phyloP scores from a whole-genome alignment of 2,797 vertebrate genomes.

The Pseudocheirus occidentalis region DNA sequence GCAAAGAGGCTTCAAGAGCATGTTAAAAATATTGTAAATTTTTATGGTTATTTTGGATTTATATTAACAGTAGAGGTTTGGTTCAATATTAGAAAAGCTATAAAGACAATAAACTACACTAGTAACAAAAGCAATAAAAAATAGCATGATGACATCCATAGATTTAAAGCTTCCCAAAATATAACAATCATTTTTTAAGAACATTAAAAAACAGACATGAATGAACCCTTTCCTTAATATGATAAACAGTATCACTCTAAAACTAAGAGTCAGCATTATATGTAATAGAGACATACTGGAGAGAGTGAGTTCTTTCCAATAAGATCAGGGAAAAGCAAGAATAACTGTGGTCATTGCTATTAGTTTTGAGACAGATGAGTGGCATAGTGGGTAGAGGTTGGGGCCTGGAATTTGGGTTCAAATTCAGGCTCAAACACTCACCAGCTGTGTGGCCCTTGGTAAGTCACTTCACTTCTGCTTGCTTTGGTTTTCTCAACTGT shows the following conservation, averaged over 20 bases:
- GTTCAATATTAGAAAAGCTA: neutral
- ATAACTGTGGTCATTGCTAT: neutral
- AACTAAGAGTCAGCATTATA: neutral
- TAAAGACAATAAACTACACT: neutral
- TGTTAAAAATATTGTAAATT: neutral
- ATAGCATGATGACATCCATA: neutral
- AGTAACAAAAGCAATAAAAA: neutral
- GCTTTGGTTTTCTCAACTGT: neutral
- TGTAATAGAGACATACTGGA: neutral
- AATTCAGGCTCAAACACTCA: neutral
- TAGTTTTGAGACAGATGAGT: neutral
- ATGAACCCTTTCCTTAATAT: neutral
- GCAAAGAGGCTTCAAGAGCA: neutral
- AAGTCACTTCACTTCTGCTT: neutral
- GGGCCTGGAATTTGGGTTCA: neutral
- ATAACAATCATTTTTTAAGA: neutral
- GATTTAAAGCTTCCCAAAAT: neutral
- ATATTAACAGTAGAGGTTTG: neutral
- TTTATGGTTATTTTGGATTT: neutral
- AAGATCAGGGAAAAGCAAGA: neutral
- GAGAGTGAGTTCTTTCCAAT: neutral
- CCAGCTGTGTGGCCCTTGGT: neutral
- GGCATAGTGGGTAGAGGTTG: neutral
- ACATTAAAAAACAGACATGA: neutral
- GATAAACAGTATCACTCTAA: neutral